phyloP scores from a whole-genome alignment of 2,113 vertebrate genomes.

The Macaca fascicularis region DNA sequence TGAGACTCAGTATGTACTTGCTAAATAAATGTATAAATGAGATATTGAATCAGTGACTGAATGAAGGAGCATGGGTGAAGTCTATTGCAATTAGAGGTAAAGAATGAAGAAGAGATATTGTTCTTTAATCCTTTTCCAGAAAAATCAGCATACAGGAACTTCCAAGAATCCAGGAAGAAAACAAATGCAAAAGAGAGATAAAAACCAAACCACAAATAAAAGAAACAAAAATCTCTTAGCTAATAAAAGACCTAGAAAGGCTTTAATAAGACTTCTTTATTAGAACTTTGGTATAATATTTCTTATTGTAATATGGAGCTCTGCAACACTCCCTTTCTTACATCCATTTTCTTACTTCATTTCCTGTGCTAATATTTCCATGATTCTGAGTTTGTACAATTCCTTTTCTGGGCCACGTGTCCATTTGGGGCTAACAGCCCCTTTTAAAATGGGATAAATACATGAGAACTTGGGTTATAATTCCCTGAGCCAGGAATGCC shows the following conservation, averaged over 20 bases:
- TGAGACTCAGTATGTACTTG: not conserved
- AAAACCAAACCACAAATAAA: conserved; percentile 34
- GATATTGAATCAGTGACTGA: not conserved
- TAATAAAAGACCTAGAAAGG: conserved; percentile 43
- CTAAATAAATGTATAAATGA: not conserved
- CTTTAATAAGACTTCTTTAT: not conserved
- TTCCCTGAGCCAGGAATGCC: conserved; percentile 63
- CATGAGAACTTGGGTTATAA: conserved; percentile 68
- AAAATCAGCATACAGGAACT: conserved; percentile 29
- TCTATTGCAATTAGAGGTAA: not conserved
- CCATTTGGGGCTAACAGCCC: conserved; percentile 69
- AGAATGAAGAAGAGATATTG: not conserved
- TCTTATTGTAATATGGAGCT: conserved; percentile 37
- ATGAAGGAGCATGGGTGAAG: not conserved
- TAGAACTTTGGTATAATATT: not conserved
- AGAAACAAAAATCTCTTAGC: conserved; percentile 5
- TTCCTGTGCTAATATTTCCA: conserved; percentile 73
- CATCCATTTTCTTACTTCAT: conserved; percentile 47
- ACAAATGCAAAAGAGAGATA: not conserved
- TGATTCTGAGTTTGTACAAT: conserved; percentile 54
- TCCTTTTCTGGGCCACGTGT: conserved; percentile 75
- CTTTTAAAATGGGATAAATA: conserved; percentile 62
- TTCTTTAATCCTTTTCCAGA: conserved; percentile 34
- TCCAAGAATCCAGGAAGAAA: conserved; percentile 27
- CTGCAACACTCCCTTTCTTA: not conserved